Base-by-base conservation (phyloP, 2,113 vertebrate genomes). In the Apeltes quadracus region DNA sequence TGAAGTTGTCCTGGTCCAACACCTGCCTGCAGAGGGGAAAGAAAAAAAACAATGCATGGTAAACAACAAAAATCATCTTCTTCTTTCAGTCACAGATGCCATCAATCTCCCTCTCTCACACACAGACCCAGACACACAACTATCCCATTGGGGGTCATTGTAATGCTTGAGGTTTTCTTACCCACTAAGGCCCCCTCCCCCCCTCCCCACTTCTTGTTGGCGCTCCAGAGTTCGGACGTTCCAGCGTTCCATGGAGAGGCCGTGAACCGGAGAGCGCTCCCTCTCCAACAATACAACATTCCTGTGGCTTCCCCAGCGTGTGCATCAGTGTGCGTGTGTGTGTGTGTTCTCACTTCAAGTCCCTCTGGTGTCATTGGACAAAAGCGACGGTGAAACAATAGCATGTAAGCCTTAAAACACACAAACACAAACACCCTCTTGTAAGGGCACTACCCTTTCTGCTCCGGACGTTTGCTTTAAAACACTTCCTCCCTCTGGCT, bases 1-100 rank as follows among this genome's bases (percentile, higher is more conserved):
- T 98, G 78, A 94, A 99, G 88, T 98, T 99, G 76, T 99, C 98
- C 10, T 95, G 95, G 80, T 99, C 98, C 62, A 99, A 89, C 86
- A 98, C 96, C 84, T 93, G 95, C 73, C 98, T 99, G 78, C 0
- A 63, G 50, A 70, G 5, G 32, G 44, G 29, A 54, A 2, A 4
- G 36, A 48, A 23, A 56, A 1, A 18, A 22, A 51, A 27, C 39
- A 46, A 14, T n/a, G n/a, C n/a, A n/a, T n/a, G n/a, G n/a, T n/a
- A n/a, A n/a, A 39, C 46, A 25, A 18, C 57, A 78, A 61, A 38
- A 75, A 46, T 56, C 13, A 38, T 65, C 54, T 29, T 54, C 56
- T 62, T 9, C 5, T 23, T 25, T 34, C 29, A 53, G 23, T n/a
- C 23, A 54, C 20, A 29, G 13, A 51, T 43, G 15, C 53, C 59